A percentile compares a stretch with the other conserved stretches of the same genome.
Evolutionary conservation across 2,113 vertebrate species (phyloP).

Genomic region (Microcebus griseorufus): DNA sequence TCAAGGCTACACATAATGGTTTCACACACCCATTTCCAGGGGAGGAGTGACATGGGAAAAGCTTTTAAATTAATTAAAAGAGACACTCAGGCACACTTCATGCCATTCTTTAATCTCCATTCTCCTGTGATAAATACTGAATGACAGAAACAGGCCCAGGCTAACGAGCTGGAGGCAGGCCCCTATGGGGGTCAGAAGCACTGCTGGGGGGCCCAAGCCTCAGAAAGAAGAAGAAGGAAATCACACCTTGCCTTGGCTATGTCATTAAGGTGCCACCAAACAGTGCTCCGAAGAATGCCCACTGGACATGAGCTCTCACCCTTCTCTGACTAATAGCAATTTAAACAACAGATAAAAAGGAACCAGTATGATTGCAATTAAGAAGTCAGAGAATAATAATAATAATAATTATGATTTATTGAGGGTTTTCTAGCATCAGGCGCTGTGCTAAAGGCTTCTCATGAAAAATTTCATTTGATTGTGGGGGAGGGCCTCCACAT

Average conservation of each 20-base stretch:
- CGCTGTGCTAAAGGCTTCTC: not conserved
- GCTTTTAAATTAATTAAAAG: conserved; percentile 65
- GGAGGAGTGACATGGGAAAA: not conserved
- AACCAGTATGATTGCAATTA: not conserved
- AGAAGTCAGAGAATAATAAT: not conserved
- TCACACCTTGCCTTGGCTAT: not conserved
- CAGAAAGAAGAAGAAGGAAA: not conserved
- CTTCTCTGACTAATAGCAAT: not conserved
- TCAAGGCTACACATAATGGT: conserved; percentile 18
- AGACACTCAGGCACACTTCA: conserved; percentile 63
- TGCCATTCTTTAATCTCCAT: conserved; percentile 57
- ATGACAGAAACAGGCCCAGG: not conserved
- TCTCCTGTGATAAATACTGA: conserved; percentile 51
- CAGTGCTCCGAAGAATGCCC: not conserved
- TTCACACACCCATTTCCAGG: not conserved
- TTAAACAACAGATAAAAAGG: conserved; percentile 5
- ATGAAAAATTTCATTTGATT: not conserved
- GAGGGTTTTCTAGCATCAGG: not conserved
- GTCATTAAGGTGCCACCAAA: not conserved
- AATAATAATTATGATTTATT: not conserved
- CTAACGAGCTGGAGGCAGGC: conserved; percentile 36
- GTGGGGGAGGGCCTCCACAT: not conserved
- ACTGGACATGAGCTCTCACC: not conserved
- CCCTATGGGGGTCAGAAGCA: not conserved
- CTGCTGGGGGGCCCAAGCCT: not conserved